Conservation (phyloP, 53 echinoderm and acorn worm species). For the Astropecten irregularis region DNA sequence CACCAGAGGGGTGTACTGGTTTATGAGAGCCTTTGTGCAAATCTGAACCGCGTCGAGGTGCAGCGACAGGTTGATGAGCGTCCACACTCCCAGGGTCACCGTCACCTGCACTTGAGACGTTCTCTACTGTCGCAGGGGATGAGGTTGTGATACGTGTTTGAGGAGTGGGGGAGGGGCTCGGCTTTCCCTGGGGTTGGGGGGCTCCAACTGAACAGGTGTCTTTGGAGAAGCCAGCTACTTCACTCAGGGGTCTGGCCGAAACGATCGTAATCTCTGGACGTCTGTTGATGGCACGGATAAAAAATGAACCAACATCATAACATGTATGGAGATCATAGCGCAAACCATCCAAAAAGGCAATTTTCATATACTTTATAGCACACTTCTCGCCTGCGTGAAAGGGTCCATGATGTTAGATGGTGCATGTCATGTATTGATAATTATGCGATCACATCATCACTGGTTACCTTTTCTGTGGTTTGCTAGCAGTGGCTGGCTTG, state of each 20-base stretch:
- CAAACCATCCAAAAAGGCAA: too few species aligned
- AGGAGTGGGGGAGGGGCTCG: not conserved
- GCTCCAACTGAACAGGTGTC: not conserved
- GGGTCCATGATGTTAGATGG: too few species aligned
- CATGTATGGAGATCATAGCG: too few species aligned
- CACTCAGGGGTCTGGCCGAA: constrained; percentile 65
- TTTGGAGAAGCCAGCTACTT: constrained; percentile 59
- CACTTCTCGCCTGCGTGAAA: too few species aligned
- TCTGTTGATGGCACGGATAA: not conserved
- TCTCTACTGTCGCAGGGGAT: not conserved
- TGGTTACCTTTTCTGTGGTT: constrained; percentile 37
- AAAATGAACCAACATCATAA: too few species aligned
- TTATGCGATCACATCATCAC: too few species aligned
- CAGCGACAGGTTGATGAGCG: not conserved
- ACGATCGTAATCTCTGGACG: constrained; percentile 61
- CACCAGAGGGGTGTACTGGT: not conserved
- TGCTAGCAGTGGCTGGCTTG: constrained; percentile 6
- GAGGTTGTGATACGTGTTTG: not conserved
- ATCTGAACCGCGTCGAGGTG: constrained; percentile 1
- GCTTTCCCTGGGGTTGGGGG: not conserved
- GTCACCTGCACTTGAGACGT: not conserved
- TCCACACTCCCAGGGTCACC: not conserved
- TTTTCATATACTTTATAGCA: too few species aligned
- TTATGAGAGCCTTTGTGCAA: not conserved
- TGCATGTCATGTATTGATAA: too few species aligned